These are phyloP conservation scores for Orthosia incerta DNA, from an alignment of 2,888 invertebrate species.

Conservation along the genomic window DNA sequence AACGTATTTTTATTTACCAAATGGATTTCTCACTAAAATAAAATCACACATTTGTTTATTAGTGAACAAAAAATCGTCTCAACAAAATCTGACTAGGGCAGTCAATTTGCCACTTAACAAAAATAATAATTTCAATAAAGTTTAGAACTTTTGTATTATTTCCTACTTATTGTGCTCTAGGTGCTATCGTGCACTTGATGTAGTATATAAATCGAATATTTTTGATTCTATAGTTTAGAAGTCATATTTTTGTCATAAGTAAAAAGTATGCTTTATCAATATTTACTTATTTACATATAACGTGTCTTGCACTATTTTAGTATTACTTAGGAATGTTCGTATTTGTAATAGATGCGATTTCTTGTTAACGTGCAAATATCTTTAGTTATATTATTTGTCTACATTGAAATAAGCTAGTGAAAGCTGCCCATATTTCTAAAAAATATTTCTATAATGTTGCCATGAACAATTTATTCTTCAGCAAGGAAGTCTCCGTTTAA, in stretches of 20 bases:
- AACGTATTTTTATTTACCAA: slow-evolving; percentile 83
- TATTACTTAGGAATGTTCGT: slow-evolving; percentile 61
- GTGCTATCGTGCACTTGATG: slow-evolving; percentile 65
- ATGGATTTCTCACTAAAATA: slow-evolving; percentile 83
- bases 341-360: slow-evolving; percentile 37
- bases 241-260: slow-evolving; percentile 67
- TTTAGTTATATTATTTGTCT: slow-evolving; percentile 28
- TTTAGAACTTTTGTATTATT: slow-evolving; percentile 56
- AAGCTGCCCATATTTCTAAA: slow-evolving; percentile 53
- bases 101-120: slow-evolving; percentile 71
- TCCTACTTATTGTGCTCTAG: slow-evolving; percentile 67
- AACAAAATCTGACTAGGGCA: slow-evolving; percentile 84
- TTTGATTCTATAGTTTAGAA: slow-evolving; percentile 47
- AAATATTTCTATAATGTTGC: slow-evolving; percentile 32
- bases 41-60: slow-evolving; percentile 81
- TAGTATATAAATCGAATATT: slow-evolving; percentile 51
- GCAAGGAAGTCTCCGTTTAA: slow-evolving; percentile 2
- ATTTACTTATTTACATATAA: slow-evolving; percentile 65
- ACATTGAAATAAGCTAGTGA: slow-evolving; percentile 39
- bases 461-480: slow-evolving; percentile 10
- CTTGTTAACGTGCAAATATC: slow-evolving; percentile 41
- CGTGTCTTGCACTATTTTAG: slow-evolving; percentile 51
- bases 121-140: slow-evolving; percentile 61
- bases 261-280: slow-evolving; percentile 61
- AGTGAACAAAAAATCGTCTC: slow-evolving; percentile 72